Base-by-base conservation (phyloP, 2,113 vertebrate species). In the Hiodon tergisus region DNA sequence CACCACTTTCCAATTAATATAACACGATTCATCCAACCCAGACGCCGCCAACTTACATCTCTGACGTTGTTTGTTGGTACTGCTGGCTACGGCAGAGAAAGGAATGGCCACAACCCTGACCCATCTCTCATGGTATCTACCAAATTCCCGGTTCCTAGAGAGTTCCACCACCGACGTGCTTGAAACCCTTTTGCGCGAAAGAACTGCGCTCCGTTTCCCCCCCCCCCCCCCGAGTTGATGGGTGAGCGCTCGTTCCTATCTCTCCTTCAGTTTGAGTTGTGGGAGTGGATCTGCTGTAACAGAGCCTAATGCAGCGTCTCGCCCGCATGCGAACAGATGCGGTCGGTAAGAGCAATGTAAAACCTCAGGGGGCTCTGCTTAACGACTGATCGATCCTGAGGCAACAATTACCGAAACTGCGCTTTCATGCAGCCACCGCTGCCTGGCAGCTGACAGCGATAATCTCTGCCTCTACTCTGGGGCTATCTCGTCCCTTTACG, bases 61-160 rank as follows among this genome's bases (percentile, higher is more conserved):
- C 87, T 86, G 87, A 85, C 3, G 89, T 78, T 16, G 89, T 81
- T 52, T 89, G 89, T 82, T 89, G 91, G 84, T 88, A 89, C 78
- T 91, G 91, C 74, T 93, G 91, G 85, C 89, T 93, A 82, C 91
- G 87, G 89, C 91, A 93, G 65, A 93, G 91, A 85, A 93, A 90
- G 85, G 91, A 92, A 89, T 92, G 91, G 80, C 91, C 91, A 79
- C 91, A 92, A 69, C 90, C 91, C 83, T 93, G 91, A 82, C 91
- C 91, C 91, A 92, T 93, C 80, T 63, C 88, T 89, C 86, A 74
- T 86, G 90, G 90, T 93, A 59, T 84, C 82, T 88, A 48, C 82
- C 79, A 68, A 79, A 76, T 74, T 73, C 79, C 60, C 62, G 6
- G 60, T 53, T 74, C 77, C 61, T 73, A 67, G 58, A 72, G 17